Evolutionary conservation across 1,140 invertebrate species (phyloP), one percentile per base, ranked within the genome.

Genomic region (Temnothorax curvispinosus): DNA sequence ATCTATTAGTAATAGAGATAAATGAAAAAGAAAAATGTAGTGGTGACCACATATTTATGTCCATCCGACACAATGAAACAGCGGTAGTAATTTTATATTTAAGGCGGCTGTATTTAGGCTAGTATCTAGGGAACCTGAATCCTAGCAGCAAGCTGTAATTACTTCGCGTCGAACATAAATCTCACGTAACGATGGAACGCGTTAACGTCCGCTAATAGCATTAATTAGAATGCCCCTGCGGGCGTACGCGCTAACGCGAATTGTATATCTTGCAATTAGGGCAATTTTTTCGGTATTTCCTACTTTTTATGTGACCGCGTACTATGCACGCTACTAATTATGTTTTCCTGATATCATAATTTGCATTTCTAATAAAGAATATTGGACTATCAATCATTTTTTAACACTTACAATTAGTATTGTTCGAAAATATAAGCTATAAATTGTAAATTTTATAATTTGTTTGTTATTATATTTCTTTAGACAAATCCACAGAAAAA

Each of bases 211-310:
- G 47, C 67, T 87, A 82, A 87, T 87, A 87, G 78, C 58, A 87
- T 87, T 87, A 87, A 87, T 87, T 87, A 87, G 54, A 72, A 58
- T 50, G 35, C 32, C 58, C 21, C 85, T 35, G 54, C 41, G 76
- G n/a, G 52, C 32, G 18, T 35, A 38, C 35, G 64, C 64, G 85
- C 64, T 86, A 86, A 82, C 67, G 77, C 47, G 58, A 87, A 87
- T 84, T 74, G 58, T 84, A 87, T 74, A 84, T 87, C 64, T 87
- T 64, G 85, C 78, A 87, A 87, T 87, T 87, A 87, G 38, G 77
- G n/a, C 85, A 47, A 87, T 87, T 87, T 47, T 82, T 82, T 74
- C 41, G 50, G 35, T 47, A 50, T 27, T 18, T 86, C 44, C 38
- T 50, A 67, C n/a, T 81, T 56, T 81, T 67, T 81, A 41, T n/a